These are phyloP conservation scores for Caretta caretta DNA, from an alignment of 2,113 vertebrate genomes.

Conservation along the genomic window DNA sequence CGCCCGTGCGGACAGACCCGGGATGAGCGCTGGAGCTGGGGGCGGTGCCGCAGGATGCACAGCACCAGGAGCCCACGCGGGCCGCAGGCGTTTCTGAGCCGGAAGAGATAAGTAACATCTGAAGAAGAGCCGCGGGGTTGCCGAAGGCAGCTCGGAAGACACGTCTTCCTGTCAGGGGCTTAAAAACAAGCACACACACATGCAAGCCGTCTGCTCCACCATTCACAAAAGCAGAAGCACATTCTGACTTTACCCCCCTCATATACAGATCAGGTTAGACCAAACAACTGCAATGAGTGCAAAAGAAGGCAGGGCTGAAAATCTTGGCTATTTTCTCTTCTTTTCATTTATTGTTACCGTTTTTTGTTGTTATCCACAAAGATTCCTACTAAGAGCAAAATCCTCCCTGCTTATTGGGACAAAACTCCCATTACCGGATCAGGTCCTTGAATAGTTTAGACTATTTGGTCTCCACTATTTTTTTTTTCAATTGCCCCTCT, in stretches of 20 bases:
- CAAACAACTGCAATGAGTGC: not conserved
- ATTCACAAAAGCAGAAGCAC: not conserved
- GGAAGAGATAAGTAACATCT: constrained; percentile 69
- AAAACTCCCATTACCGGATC: constrained; percentile 44
- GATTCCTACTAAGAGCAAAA: constrained; percentile 32
- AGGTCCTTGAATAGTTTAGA: not conserved
- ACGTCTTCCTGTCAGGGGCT: not conserved
- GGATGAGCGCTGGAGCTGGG: too few relatives aligned
- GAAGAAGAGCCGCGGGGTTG: constrained; percentile 33
- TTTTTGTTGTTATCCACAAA: not conserved
- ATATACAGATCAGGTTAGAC: accelerated
- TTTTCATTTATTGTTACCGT: not conserved
- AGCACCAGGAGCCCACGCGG: constrained; percentile 38
- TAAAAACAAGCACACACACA: not conserved
- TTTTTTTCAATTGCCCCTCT: constrained; percentile 4
- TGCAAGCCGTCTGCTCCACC: not conserved
- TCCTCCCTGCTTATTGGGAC: constrained; percentile 54
- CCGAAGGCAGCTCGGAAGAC: not conserved
- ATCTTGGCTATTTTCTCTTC: not conserved
- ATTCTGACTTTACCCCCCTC: not conserved
- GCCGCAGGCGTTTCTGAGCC: not conserved
- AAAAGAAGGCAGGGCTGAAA: not conserved
- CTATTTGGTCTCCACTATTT: not conserved
- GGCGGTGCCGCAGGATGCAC: not conserved
- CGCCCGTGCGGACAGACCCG: too few relatives aligned